These are phyloP conservation scores for Elephas maximus DNA, from an alignment of 2,113 vertebrate species.

Conservation along the genomic window DNA sequence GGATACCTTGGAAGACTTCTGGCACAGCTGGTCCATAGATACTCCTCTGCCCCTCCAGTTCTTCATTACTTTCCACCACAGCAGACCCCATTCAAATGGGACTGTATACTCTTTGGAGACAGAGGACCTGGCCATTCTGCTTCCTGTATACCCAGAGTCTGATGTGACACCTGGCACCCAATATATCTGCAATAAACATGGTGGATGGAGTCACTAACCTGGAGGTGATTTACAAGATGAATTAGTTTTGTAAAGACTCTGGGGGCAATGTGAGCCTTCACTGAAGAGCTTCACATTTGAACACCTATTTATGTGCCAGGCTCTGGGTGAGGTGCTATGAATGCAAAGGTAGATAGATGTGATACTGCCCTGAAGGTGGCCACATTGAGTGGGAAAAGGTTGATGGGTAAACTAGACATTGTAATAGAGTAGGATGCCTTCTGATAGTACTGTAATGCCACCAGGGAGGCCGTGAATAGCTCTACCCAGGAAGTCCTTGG, in stretches of 20 bases:
- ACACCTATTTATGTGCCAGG: not conserved
- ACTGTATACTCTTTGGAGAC: not conserved
- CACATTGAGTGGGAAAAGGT: not conserved
- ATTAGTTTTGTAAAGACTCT: not conserved
- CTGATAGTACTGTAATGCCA: too few relatives aligned
- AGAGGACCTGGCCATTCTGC: rapidly evolving
- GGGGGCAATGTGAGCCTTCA: not conserved
- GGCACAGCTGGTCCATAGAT: not conserved
- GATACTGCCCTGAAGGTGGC: not conserved
- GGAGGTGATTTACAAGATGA: not conserved
- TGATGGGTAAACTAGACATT: not conserved
- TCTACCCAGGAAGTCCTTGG: not conserved
- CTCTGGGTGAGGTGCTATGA: not conserved
- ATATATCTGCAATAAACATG: not conserved
- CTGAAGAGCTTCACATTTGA: not conserved
- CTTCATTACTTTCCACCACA: not conserved
- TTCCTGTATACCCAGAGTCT: not conserved
- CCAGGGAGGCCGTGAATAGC: not conserved
- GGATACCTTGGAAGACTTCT: not conserved
- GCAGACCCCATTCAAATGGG: not conserved
- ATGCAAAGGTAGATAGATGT: not conserved
- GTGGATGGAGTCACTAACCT: not conserved
- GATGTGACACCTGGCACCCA: not conserved
- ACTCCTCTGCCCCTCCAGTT: not conserved
- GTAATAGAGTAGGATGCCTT: not conserved